These are phyloP conservation scores for Tipula unca DNA, from an alignment of 2,888 invertebrate species.

Conservation along the genomic window DNA sequence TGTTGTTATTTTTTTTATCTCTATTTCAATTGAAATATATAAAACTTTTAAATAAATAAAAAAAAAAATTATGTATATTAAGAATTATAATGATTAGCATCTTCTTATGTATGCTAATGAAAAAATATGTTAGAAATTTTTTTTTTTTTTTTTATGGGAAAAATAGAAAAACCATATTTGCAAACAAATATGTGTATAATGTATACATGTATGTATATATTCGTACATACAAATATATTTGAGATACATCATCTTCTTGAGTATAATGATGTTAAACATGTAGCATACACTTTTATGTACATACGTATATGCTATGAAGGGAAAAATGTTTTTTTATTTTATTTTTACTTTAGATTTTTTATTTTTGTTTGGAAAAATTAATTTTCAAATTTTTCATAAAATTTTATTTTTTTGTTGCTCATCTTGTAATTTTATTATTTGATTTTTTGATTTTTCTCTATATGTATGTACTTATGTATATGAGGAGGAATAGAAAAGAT, in stretches of 20 bases:
- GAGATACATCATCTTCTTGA: neutral
- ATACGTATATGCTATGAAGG: neutral
- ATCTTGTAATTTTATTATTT: neutral
- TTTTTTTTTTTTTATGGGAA: neutral
- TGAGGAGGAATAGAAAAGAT: neutral
- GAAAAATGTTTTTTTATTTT: neutral
- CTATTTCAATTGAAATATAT: neutral
- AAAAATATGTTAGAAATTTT: neutral
- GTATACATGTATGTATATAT: neutral
- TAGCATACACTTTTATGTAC: neutral
- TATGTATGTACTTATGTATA: neutral
- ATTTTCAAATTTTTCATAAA: neutral
- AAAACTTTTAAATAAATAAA: slow-evolving; percentile 14
- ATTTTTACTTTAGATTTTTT: neutral
- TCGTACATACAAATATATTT: neutral
- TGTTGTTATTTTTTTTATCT: neutral
- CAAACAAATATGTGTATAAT: neutral
- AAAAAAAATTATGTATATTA: slow-evolving; percentile 2
- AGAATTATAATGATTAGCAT: slow-evolving; percentile 14
- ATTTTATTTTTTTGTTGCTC: neutral
- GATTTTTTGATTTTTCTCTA: neutral
- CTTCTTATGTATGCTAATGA: slow-evolving; percentile 8
- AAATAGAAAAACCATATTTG: neutral
- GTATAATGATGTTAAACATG: slow-evolving; percentile 14
- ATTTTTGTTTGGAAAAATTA: neutral